Evolutionary conservation across 2,797 vertebrate genomes (phyloP).

Genomic region (Pogonophryne albipinna): DNA sequence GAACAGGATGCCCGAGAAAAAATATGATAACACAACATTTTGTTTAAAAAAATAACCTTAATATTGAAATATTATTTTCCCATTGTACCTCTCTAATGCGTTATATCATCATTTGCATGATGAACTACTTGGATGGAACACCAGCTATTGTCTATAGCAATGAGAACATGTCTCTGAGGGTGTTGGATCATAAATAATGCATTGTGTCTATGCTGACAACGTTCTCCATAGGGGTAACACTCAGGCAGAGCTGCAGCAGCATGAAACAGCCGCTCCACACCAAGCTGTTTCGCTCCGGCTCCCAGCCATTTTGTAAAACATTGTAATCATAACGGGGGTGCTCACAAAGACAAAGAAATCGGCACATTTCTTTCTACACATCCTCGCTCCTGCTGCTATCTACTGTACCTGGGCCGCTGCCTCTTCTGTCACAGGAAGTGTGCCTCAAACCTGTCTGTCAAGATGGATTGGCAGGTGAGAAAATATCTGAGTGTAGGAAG

Average conservation of each 20-base stretch:
- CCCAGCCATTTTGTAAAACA: conserved; percentile 55
- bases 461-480: conserved; percentile 53
- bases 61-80: neutral
- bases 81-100: conserved; percentile 18
- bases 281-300: conserved; percentile 13
- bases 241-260: conserved; percentile 15
- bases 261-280: conserved; percentile 17
- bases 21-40: too few species aligned
- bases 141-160: conserved; percentile 41
- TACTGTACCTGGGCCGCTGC: conserved; percentile 13
- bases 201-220: conserved; percentile 48
- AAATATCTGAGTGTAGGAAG: conserved; percentile 8
- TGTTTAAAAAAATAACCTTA: neutral
- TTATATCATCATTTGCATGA: conserved; percentile 40
- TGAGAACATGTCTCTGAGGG: conserved; percentile 33
- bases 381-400: conserved; percentile 39
- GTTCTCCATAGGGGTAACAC: conserved; percentile 33
- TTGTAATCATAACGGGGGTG: conserved; percentile 41
- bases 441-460: conserved; percentile 63
- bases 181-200: conserved; percentile 57
- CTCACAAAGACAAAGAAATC: conserved; percentile 34
- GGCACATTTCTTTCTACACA: conserved; percentile 19
- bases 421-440: conserved; percentile 39
- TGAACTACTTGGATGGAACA: conserved; percentile 25
- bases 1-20: too few species aligned